Base-by-base conservation (phyloP, 2,797 vertebrate genomes). In the Phyllotis vaccarum region DNA sequence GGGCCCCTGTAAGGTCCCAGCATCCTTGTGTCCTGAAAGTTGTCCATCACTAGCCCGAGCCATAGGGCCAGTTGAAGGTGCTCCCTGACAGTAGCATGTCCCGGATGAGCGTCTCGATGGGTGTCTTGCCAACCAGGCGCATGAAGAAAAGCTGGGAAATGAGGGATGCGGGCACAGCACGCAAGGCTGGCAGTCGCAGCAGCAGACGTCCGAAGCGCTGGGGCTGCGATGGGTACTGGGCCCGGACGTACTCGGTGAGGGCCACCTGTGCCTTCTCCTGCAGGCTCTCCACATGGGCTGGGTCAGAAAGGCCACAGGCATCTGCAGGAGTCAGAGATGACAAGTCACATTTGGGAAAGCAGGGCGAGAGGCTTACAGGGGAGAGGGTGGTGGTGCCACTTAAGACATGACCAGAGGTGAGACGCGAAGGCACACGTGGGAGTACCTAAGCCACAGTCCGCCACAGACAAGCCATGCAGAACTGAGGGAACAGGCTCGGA, bases 241-340 rank as follows among this genome's bases (percentile, higher is more conserved):
- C 98, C 11, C 99, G 98, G 92, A 99, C 99, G 0, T 99, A 99
- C 95, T 99, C 99, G 0, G 99, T 99, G 83, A 99, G 99, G 0
- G 99, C 99, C 98, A 99, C 99, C 98, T 99, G 99, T 0, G 99
- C 99, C 98, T 99, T 99, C 98, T 99, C 99, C 98, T 99, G 99
- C 94, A 99, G 98, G 93, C 98, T 99, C 98, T 99, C 99, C 98
- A 99, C 99, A 2, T 99, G 99, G 0, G 98, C 99, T 0, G 99
- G 98, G 97, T 99, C 99, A 0, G 99, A 99, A 17, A 99, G 99
- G 79, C 99, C 99, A 27, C 99, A 99, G 91, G 99, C 99, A 0
- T 99, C 99, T 99, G 97, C 13, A 17, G 92, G 34, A 5, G 3
- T 52, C 66, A 11, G 62, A 34, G 2, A 2, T 21, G 40, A 66